Conservation (phyloP, 2,113 vertebrate genomes). For the Porphyrio hochstetteri region DNA sequence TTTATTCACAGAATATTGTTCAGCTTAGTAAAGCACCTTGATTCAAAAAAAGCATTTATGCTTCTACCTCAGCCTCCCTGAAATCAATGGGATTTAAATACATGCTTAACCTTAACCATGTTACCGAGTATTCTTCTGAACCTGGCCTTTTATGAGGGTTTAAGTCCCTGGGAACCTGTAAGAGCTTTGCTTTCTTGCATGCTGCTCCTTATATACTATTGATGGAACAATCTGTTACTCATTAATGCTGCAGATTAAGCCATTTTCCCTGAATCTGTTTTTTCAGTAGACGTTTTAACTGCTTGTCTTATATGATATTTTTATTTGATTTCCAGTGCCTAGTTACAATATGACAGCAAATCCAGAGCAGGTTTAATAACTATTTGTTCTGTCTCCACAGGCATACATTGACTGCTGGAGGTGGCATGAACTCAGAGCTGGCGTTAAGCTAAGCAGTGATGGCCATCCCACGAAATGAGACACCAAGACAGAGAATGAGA, state of each 20-base stretch:
- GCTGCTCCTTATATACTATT: constrained; percentile 6
- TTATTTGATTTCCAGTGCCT: constrained; percentile 54
- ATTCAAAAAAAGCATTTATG: not conserved
- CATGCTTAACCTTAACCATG: not conserved
- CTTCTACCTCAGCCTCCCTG: not conserved
- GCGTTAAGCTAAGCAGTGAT: not conserved
- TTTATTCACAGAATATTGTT: not conserved
- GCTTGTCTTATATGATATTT: constrained; percentile 31
- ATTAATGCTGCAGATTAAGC: constrained; percentile 51
- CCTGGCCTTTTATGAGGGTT: not conserved
- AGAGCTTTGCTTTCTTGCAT: not conserved
- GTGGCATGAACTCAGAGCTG: not conserved
- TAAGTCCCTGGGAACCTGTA: not conserved
- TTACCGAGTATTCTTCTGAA: not conserved
- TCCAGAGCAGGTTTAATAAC: constrained; percentile 26
- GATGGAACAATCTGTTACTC: constrained; percentile 51
- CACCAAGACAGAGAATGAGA: not conserved
- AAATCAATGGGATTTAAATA: constrained; percentile 3
- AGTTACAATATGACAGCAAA: constrained; percentile 57
- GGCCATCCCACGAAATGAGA: not conserved
- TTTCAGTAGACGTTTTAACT: constrained; percentile 36
- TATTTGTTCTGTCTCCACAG: constrained; percentile 34
- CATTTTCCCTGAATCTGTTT: constrained; percentile 38
- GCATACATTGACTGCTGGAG: not conserved
- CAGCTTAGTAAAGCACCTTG: not conserved